Conservation (phyloP, 2,888 invertebrate species). For the Abscondita cerata region DNA sequence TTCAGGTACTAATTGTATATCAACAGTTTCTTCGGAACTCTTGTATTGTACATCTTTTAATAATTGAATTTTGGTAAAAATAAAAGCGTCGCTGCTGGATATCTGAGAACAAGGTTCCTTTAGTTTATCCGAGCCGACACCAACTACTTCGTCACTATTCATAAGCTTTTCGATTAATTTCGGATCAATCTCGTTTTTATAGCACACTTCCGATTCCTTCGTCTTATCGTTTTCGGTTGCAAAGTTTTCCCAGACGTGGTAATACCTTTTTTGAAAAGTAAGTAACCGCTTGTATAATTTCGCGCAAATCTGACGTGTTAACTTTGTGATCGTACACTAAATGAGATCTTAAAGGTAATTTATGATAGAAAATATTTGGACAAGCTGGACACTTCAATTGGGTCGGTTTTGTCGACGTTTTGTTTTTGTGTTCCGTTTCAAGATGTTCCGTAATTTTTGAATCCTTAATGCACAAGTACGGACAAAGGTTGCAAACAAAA, state of each 20-base stretch:
- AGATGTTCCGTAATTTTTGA: conserved; percentile 54
- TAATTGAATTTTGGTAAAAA: background rate
- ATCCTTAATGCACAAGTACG: conserved; percentile 55
- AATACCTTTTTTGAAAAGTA: conserved; percentile 49
- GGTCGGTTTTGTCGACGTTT: conserved; percentile 62
- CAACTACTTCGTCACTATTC: conserved; percentile 29
- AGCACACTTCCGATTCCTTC: conserved; percentile 28
- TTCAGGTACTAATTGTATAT: conserved; percentile 11
- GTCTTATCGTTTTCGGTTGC: conserved; percentile 15
- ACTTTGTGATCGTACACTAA: conserved; percentile 74
- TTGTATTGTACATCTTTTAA: conserved; percentile 11
- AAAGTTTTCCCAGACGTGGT: conserved; percentile 13
- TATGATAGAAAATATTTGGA: conserved; percentile 68
- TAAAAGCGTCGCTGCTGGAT: background rate
- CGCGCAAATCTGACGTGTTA: conserved; percentile 65
- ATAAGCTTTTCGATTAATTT: conserved; percentile 34
- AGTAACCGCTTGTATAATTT: conserved; percentile 65
- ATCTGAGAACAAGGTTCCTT: background rate
- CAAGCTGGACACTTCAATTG: conserved; percentile 73
- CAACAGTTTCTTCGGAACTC: background rate
- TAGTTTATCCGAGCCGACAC: conserved; percentile 14
- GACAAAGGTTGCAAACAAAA: conserved; percentile 56
- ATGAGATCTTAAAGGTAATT: conserved; percentile 69
- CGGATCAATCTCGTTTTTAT: conserved; percentile 41
- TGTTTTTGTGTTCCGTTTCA: conserved; percentile 59